These are phyloP conservation scores for Liolophura sinensis DNA, from an alignment of 1,140 invertebrate species.

Conservation along the genomic window DNA sequence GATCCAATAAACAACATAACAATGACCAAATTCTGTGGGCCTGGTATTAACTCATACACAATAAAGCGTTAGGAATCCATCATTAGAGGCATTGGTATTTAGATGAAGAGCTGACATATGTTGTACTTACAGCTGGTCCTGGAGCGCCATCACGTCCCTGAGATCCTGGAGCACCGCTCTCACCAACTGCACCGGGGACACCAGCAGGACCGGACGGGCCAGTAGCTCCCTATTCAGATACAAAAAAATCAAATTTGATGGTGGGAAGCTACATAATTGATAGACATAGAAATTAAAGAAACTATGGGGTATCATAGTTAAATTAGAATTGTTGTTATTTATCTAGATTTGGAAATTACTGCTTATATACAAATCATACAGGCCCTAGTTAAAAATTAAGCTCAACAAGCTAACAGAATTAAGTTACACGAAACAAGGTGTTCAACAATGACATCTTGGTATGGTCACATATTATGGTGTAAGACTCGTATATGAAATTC, in stretches of 20 bases:
- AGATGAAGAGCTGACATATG: background rate
- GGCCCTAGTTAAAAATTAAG: no score
- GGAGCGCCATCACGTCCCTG: slow-evolving; percentile 70
- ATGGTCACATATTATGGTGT: no score
- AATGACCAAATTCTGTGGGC: background rate
- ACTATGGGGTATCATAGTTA: background rate
- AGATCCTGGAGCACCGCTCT: slow-evolving; percentile 78
- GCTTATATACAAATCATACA: background rate
- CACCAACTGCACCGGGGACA: slow-evolving; percentile 77
- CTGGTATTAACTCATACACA: background rate
- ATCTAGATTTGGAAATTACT: background rate
- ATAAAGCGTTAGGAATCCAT: background rate
- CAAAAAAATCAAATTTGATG: background rate
- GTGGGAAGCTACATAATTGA: background rate
- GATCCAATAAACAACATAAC: background rate
- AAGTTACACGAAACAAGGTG: no score
- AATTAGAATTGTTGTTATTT: background rate
- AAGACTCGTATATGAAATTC: background rate
- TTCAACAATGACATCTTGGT: no score
- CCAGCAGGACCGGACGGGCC: slow-evolving; percentile 82
- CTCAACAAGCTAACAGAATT: no score
- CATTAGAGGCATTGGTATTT: background rate
- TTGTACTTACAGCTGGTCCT: slow-evolving; percentile 60
- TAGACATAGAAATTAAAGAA: background rate
- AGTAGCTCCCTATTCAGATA: slow-evolving; percentile 66